Base-by-base conservation (phyloP, 2,888 invertebrate genomes). In the Rhodophaea formosa region DNA sequence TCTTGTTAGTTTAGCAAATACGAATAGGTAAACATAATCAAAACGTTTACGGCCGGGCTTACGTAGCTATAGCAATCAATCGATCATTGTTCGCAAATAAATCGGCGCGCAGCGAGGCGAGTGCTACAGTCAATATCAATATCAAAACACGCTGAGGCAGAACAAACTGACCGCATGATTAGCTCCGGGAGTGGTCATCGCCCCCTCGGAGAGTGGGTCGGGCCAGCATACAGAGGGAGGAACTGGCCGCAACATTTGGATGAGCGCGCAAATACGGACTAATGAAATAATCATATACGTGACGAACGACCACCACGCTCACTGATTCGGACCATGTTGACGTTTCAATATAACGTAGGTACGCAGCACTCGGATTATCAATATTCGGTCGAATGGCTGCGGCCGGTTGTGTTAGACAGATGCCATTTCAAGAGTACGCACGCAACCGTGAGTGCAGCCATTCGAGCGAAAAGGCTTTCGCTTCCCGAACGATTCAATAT, bases 251-350 rank as follows among this genome's bases (percentile, higher is more conserved):
- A 79, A 83, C 84, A 83, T 88, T 87, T 83, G 87, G 87, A 88
- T 82, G 86, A 85, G 81, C 84, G 84, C 81, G 84, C 90, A 87
- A 90, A 88, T 86, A 86, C 84, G 81, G 81, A 82, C 88, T 91
- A 90, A 91, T 90, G 90, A 90, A 91, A 91, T 91, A 91, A 91
- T 91, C 90, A 90, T 89, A 91, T 88, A 88, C 87, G 88, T 88
- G 88, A 84, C 82, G 85, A 82, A 76, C 84, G 77, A 77, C 78
- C 80, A 73, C 75, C 77, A 72, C 79, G 79, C 78, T 78, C 79
- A 77, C 79, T 80, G 84, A 84, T 82, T 83, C 80, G 75, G 71
- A 70, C 68, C 75, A 70, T 83, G 84, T 82, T 82, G 84, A 84
- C 82, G 74, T 66, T 69, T 58, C 62, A 58, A 63, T 65, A 80